Evolutionary conservation across 2,113 vertebrate genomes (phyloP), one percentile per base, ranked within the genome.

Genomic region (Syrrhaptes paradoxus): DNA sequence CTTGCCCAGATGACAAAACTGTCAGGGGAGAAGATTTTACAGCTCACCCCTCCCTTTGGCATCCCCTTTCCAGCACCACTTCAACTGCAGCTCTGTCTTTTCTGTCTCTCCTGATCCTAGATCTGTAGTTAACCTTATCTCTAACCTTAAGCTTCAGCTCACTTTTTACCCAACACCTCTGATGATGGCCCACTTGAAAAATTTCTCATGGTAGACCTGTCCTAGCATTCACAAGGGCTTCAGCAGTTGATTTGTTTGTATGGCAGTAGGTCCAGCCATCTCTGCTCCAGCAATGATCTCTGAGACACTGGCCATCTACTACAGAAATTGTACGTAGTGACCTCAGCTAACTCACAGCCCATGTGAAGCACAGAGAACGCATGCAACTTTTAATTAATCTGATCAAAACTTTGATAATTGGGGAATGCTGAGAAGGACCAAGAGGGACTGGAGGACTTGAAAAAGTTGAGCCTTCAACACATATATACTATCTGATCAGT

Each of bases 261-360:
- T 0, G 0, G 12, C 51, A 25, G 9, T 41, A 43, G 29, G 15
- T 72, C 5, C 32, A 72, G 45, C 7, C 12, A 28, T 17, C 6
- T 38, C 32, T 43, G 46, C 45, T 72, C 19, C 24, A 9, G 29
- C 5, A 49, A 6, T 32, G 10, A n/a, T 15, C 46, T 55, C 63
- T 24, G 54, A 83, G 63, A 76, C 46, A n/a, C 45, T 68, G 45
- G 6, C 9, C 15, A 38, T 26, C 49, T 32, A 3, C 31, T 55
- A 32, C 51, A 70, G 34, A 70, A 74, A n/a, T 38, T 61, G 11
- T 20, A 4, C 41, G 13, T 4, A 24, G 34, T 45, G 34, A n/a
- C 20, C 22, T 61, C 36, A 54, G 43, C 43, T 62, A 29, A 70
- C 61, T 38, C 70, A 25, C 6, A 63, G 45, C 12, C n/a, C 10